Evolutionary conservation across 2,113 vertebrate species (phyloP).

Genomic region (Percopsis transmontana): DNA sequence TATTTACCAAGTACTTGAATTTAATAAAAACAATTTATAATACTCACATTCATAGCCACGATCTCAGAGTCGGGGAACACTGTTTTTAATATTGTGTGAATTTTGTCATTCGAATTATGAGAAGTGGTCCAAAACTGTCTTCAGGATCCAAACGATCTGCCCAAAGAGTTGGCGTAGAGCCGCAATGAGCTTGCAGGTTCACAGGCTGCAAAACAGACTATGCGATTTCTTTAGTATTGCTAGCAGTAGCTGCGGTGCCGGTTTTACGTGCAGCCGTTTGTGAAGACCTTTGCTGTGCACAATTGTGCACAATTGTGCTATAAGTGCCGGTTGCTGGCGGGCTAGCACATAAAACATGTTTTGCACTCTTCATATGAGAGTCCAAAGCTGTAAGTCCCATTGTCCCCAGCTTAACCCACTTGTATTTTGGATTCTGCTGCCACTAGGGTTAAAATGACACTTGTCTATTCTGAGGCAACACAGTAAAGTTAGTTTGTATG

Average conservation of each 20-base stretch:
- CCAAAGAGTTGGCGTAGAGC: background rate
- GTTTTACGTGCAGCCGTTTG: too few relatives aligned
- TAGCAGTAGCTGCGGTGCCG: too few relatives aligned
- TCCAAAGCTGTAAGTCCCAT: too few relatives aligned
- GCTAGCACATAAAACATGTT: too few relatives aligned
- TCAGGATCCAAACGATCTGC: background rate
- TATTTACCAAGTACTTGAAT: too few relatives aligned
- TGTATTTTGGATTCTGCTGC: background rate
- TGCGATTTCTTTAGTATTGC: background rate
- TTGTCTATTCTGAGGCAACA: background rate
- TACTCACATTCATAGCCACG: too few relatives aligned
- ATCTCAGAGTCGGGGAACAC: background rate
- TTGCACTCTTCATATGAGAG: too few relatives aligned
- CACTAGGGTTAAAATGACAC: background rate
- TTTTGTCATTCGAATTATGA: background rate
- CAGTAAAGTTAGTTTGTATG: background rate
- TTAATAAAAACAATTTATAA: too few relatives aligned
- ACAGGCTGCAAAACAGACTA: background rate
- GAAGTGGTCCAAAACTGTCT: background rate
- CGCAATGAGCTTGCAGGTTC: background rate
- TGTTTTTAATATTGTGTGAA: background rate
- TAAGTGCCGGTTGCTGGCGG: too few relatives aligned
- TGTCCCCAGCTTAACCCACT: too few relatives aligned
- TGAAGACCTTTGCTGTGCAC: too few relatives aligned
- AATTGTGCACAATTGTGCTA: too few relatives aligned